A percentile compares a stretch with the other conserved stretches of the same genome.
Evolutionary conservation across 1,140 invertebrate genomes (phyloP).

Genomic region (Phortica variegata): DNA sequence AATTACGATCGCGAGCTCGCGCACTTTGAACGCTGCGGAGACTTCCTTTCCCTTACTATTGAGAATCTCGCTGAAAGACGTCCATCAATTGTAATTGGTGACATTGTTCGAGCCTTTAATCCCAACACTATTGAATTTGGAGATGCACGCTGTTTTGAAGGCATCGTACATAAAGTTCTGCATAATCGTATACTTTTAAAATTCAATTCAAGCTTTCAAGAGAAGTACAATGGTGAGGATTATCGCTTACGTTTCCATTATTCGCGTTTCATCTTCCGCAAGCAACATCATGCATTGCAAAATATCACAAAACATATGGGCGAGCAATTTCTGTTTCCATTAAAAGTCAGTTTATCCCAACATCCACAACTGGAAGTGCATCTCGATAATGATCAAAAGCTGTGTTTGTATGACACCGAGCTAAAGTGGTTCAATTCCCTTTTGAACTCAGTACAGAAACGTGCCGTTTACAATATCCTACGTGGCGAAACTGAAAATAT

Average conservation of each 20-base stretch:
- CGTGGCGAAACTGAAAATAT: constrained; percentile 68
- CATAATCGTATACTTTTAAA: constrained; percentile 67
- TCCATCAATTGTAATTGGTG: constrained; percentile 80
- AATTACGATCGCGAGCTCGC: constrained; percentile 70
- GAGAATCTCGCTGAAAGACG: constrained; percentile 79
- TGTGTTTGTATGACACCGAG: constrained; percentile 10
- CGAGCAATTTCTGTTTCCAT: constrained; percentile 68
- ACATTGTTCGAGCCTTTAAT: constrained; percentile 67
- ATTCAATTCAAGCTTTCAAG: constrained; percentile 71
- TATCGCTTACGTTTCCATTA: constrained; percentile 64
- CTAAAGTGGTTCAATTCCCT: constrained; percentile 69
- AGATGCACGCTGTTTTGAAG: constrained; percentile 67
- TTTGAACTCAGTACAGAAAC: constrained; percentile 75
- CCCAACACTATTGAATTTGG: too few species aligned
- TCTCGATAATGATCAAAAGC: constrained; percentile 20
- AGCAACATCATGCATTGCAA: constrained; percentile 69
- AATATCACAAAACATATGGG: constrained; percentile 60
- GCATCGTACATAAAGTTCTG: constrained; percentile 71
- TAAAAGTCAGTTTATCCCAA: constrained; percentile 38
- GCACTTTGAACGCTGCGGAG: constrained; percentile 64
- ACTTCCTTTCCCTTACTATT: constrained; percentile 74
- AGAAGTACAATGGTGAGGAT: constrained; percentile 65
- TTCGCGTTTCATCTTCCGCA: constrained; percentile 60
- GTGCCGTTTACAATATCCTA: constrained; percentile 77
- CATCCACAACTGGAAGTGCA: constrained; percentile 27